Percentiles rank a stretch among this genome's conserved stretches.
Conservation (phyloP, 1,140 invertebrate genomes). For the Atopsyche davidsoni region DNA sequence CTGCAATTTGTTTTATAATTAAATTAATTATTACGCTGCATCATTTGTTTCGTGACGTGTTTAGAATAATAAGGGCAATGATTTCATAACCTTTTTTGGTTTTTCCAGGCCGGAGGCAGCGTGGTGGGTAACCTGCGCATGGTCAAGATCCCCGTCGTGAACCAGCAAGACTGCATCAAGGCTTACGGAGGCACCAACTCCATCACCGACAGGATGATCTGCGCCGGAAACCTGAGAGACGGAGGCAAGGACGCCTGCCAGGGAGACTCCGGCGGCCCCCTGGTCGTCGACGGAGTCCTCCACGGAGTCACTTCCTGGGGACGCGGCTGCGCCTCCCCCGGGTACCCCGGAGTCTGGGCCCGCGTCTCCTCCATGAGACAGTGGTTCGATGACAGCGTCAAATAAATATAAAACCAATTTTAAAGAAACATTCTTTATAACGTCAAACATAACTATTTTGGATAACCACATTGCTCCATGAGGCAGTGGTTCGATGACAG, state of each 20-base stretch:
- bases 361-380: conserved; percentile 54
- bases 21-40: too few species aligned
- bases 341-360: conserved; percentile 65
- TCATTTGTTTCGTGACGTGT: too few species aligned
- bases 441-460: too few species aligned
- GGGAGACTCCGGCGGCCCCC: conserved; percentile 56
- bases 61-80: too few species aligned
- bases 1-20: too few species aligned
- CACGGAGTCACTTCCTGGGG: conserved; percentile 71
- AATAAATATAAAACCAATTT: too few species aligned
- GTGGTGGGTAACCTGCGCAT: conserved; percentile 1
- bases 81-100: too few species aligned
- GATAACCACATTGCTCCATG: too few species aligned
- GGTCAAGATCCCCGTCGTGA: conserved; percentile 13
- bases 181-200: conserved; percentile 36
- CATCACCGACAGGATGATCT: conserved; percentile 39
- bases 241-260: conserved; percentile 33
- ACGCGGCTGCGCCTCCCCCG: conserved; percentile 56
- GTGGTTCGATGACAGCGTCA: conserved; percentile 48
- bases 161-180: conserved; percentile 28
- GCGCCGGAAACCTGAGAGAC: conserved; percentile 29
- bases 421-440: too few species aligned
- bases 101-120: neutral
- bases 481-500: conserved; percentile 51
- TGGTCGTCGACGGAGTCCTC: conserved; percentile 47